Percentiles rank a stretch among this genome's conserved stretches.
phyloP scores from a whole-genome alignment of 2,113 vertebrate species.

The Dissostichus mawsoni region DNA sequence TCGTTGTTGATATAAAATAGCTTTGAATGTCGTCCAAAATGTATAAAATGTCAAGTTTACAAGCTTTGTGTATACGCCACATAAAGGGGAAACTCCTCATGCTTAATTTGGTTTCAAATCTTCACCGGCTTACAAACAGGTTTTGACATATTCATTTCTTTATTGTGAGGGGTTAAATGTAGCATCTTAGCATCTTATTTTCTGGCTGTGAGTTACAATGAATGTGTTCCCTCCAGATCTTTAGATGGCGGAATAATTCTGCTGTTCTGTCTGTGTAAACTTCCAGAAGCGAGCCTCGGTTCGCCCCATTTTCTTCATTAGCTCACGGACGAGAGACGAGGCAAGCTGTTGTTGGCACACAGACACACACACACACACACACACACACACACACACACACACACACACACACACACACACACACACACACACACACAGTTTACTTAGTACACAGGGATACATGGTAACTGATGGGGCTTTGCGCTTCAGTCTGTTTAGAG shows the following conservation, averaged over 20 bases:
- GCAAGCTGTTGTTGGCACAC: constrained; percentile 47
- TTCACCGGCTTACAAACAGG: not conserved
- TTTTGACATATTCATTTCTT: not conserved
- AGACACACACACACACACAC: constrained; percentile 26
- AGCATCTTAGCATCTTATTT: not conserved
- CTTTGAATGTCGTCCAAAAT: too few relatives aligned
- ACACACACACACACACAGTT: constrained; percentile 15
- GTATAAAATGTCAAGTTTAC: too few relatives aligned
- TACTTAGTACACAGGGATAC: constrained; percentile 41
- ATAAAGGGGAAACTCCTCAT: not conserved
- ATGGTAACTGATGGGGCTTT: constrained; percentile 52
- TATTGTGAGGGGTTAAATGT: not conserved
- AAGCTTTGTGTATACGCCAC: not conserved
- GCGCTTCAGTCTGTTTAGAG: constrained; percentile 33
- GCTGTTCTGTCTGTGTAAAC: constrained; percentile 8
- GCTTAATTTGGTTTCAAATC: not conserved
- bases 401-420: constrained; percentile 22
- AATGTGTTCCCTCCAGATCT: not conserved
- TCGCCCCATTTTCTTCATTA: constrained; percentile 44
- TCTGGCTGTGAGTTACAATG: too few relatives aligned
- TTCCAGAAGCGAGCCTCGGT: constrained; percentile 16
- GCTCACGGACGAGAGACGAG: constrained; percentile 20
- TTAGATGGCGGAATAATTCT: constrained; percentile 11
- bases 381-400: too few relatives aligned
- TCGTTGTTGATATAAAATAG: too few relatives aligned